A percentile compares a stretch with the other conserved stretches of the same genome.
Evolutionary conservation across 1,140 invertebrate genomes (phyloP).

Genomic region (Bombus sibiricus): DNA sequence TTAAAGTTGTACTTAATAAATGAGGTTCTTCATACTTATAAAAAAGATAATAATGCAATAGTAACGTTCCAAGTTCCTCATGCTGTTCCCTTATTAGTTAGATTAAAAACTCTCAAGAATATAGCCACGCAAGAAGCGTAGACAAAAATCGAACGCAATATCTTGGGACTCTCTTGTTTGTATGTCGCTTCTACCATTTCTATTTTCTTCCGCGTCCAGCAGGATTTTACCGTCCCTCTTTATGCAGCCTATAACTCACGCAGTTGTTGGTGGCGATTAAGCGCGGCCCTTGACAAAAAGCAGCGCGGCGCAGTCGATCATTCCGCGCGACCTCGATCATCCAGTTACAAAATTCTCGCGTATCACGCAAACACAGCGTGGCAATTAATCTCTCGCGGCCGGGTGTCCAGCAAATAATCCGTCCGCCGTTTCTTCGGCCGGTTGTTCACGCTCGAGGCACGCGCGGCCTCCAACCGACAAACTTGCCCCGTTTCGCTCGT

Average conservation of each 20-base stretch:
- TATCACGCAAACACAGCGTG: slow-evolving; percentile 44
- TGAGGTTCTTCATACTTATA: not conserved
- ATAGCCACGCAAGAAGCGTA: not conserved
- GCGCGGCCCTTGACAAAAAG: slow-evolving; percentile 31
- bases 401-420: slow-evolving; percentile 46
- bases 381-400: slow-evolving; percentile 44
- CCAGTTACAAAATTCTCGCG: slow-evolving; percentile 47
- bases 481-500: slow-evolving; percentile 26
- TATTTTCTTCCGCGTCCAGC: slow-evolving; percentile 3
- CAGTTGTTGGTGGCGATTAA: slow-evolving; percentile 36
- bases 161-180: not conserved
- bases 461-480: slow-evolving; percentile 4
- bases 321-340: slow-evolving; percentile 47
- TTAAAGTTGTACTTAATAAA: not conserved
- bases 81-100: not conserved
- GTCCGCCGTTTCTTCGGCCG: slow-evolving; percentile 37
- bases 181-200: not conserved
- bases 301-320: slow-evolving; percentile 22
- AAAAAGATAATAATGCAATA: not conserved
- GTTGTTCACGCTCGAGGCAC: slow-evolving; percentile 29
- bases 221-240: not conserved
- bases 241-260: slow-evolving; percentile 24
- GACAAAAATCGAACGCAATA: not conserved
- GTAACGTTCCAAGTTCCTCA: not conserved
- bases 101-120: not conserved